These are phyloP conservation scores for Myotis daubentonii DNA, from an alignment of 2,797 vertebrate species.

Conservation along the genomic window DNA sequence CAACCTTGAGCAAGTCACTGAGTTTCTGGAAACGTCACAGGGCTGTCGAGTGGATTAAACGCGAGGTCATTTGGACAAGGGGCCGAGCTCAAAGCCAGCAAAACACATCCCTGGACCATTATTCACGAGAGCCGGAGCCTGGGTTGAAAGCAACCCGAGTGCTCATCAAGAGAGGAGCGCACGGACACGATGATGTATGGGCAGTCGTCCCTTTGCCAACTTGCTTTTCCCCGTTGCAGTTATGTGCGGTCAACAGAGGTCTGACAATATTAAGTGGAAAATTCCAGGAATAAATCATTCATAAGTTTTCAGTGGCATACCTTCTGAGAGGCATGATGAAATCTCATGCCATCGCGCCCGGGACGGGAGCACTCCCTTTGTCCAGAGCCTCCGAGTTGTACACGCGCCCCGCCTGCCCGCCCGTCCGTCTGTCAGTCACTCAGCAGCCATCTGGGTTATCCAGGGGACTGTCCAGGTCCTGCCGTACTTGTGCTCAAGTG, in stretches of 20 bases:
- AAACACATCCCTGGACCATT: neutral
- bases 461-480: neutral
- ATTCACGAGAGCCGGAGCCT: neutral
- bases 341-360: neutral
- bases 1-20: neutral
- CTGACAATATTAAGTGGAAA: neutral
- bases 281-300: neutral
- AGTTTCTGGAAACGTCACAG: neutral
- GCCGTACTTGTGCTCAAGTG: neutral
- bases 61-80: neutral
- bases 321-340: neutral
- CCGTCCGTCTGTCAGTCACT: neutral
- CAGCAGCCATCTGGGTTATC: neutral
- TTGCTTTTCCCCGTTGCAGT: no score
- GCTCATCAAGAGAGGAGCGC: neutral
- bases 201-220: no score
- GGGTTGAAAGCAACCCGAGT: neutral
- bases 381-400: rapidly evolving
- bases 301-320: neutral
- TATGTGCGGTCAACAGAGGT: neutral
- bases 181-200: neutral
- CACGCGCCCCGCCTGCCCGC: rapidly evolving
- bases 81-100: neutral
- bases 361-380: rapidly evolving
- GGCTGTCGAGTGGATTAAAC: neutral